Evolutionary conservation across 2,797 vertebrate genomes (phyloP).

Genomic region (Uromys caudimaculatus): DNA sequence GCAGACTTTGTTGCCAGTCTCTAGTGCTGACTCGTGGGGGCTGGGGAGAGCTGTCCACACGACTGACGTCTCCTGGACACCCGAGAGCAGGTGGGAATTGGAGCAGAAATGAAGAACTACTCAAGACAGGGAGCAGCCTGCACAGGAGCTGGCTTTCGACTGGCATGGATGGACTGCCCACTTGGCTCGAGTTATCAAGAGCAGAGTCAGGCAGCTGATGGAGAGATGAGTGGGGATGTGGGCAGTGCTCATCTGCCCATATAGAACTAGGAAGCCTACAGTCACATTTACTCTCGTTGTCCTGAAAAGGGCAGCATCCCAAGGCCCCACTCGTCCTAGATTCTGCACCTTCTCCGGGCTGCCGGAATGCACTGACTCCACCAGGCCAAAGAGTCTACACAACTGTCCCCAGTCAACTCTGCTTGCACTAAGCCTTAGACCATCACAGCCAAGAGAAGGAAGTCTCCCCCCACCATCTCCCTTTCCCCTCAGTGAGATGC

Average conservation of each 20-base stretch:
- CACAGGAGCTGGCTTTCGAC: background rate
- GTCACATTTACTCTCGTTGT: background rate
- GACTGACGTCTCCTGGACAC: background rate
- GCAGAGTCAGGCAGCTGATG: background rate
- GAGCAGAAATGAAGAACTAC: background rate
- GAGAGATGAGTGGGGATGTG: fast-evolving
- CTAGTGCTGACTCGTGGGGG: background rate
- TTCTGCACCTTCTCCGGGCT: background rate
- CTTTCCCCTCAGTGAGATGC: background rate
- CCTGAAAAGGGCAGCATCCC: background rate
- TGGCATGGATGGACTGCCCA: fast-evolving
- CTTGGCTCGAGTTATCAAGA: fast-evolving
- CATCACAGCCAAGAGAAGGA: background rate
- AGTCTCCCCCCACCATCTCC: background rate
- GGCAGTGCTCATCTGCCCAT: background rate
- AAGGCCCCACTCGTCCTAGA: background rate
- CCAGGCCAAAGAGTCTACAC: background rate
- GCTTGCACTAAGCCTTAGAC: background rate
- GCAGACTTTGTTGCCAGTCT: background rate
- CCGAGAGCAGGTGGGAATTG: background rate
- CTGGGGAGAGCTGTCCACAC: background rate
- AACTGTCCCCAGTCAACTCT: background rate
- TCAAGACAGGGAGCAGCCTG: background rate
- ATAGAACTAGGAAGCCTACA: background rate
- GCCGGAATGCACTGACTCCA: background rate